Percentiles rank a stretch among this genome's conserved stretches.
These are phyloP conservation scores for Thymallus thymallus DNA, from an alignment of 2,113 vertebrate species.

Conservation along the genomic window DNA sequence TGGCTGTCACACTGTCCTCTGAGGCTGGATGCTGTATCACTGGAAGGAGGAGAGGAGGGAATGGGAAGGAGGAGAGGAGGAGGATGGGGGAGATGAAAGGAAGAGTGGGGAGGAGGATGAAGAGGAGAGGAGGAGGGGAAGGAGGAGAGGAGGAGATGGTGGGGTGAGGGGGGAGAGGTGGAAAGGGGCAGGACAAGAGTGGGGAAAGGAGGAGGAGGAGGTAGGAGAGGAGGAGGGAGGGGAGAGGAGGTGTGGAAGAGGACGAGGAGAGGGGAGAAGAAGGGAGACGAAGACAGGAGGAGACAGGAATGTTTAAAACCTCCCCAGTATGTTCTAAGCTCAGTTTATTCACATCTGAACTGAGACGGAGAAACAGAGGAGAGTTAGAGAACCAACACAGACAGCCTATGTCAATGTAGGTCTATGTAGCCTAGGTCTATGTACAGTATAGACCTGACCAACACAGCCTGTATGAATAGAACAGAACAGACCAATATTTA, in stretches of 20 bases:
- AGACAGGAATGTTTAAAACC: no score
- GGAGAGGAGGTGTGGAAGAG: neutral
- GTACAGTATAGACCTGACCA: no score
- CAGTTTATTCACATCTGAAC: neutral
- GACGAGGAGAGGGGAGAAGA: neutral
- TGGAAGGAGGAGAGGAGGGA: constrained; percentile 24
- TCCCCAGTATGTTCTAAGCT: neutral
- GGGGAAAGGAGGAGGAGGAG: no score
- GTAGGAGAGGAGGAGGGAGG: no score
- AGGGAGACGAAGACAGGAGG: neutral
- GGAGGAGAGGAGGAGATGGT: neutral
- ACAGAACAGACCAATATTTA: neutral
- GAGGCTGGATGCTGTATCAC: constrained; percentile 61
- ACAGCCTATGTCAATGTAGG: no score
- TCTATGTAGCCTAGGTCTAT: no score
- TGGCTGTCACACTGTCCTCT: constrained; percentile 79
- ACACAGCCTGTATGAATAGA: no score
- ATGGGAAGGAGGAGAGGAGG: constrained; percentile 53
- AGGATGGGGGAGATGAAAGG: neutral
- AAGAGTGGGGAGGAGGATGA: neutral
- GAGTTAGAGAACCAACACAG: no score
- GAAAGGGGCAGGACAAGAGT: neutral
- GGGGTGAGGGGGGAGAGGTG: neutral
- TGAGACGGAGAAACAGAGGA: neutral
- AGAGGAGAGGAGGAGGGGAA: neutral